Conservation (phyloP, 2,113 vertebrate species). For the Amia ocellicauda region DNA sequence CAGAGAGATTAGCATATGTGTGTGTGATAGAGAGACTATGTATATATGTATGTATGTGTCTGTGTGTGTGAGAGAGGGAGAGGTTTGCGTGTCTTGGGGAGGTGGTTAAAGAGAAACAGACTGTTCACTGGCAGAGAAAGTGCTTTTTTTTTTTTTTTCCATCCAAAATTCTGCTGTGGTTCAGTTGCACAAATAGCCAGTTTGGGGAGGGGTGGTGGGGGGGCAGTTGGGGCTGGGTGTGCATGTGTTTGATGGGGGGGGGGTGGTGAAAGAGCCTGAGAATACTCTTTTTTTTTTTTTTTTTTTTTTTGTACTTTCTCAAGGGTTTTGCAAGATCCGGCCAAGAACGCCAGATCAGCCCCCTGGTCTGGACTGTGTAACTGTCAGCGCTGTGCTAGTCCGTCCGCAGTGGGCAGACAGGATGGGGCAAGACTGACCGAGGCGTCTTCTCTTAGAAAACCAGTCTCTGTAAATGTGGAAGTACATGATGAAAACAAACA, state of each 20-base stretch:
- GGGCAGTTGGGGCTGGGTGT: slow-evolving; percentile 33
- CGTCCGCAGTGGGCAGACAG: too few species aligned
- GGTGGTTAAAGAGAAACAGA: slow-evolving; percentile 41
- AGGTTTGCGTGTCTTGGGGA: slow-evolving; percentile 39
- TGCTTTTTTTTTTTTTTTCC: slow-evolving; percentile 29
- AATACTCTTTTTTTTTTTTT: slow-evolving; percentile 38
- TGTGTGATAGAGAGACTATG: slow-evolving; percentile 29
- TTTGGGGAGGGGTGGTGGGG: slow-evolving; percentile 42
- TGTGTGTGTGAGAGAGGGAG: slow-evolving; percentile 43
- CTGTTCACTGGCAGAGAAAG: slow-evolving; percentile 18
- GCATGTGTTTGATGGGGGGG: slow-evolving; percentile 3
- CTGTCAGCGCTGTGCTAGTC: too few species aligned
- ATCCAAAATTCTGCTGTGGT: slow-evolving; percentile 22
- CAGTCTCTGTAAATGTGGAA: too few species aligned
- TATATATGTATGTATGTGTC: slow-evolving; percentile 46
- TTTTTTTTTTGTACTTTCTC: slow-evolving; percentile 15
- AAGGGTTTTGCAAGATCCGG: too few species aligned
- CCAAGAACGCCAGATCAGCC: too few species aligned
- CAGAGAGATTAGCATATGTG: too few species aligned
- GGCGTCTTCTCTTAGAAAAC: too few species aligned
- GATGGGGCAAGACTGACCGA: too few species aligned
- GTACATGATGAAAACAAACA: too few species aligned
- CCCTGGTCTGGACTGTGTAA: too few species aligned
- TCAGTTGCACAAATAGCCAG: slow-evolving; percentile 26
- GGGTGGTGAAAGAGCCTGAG: slow-evolving; percentile 18